These are phyloP conservation scores for Melopsittacus undulatus DNA, from an alignment of 2,797 vertebrate genomes.

Conservation along the genomic window DNA sequence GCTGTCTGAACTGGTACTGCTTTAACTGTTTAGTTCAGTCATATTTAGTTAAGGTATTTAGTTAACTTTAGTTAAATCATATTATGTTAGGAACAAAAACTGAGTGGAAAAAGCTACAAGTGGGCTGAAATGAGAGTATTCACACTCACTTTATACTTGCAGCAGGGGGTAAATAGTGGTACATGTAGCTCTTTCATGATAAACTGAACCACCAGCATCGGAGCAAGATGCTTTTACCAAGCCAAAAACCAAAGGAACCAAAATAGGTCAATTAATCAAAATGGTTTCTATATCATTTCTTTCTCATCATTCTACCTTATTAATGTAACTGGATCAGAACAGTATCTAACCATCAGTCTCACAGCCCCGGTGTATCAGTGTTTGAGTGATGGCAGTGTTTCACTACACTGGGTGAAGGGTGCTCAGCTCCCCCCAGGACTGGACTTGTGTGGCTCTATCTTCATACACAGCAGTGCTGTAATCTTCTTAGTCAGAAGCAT, in stretches of 20 bases:
- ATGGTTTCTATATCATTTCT: constrained; percentile 53
- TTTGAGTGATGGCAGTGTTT: not conserved
- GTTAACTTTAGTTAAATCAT: not conserved
- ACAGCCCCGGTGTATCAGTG: not conserved
- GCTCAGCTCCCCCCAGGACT: not conserved
- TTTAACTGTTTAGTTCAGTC: constrained; percentile 45
- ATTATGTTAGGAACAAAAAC: not conserved
- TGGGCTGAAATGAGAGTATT: not conserved
- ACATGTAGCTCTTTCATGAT: not conserved
- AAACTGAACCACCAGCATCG: not conserved
- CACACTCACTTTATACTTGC: not conserved
- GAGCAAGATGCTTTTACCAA: not conserved
- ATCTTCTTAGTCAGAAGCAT: not conserved
- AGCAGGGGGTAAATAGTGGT: not conserved
- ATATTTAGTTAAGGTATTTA: not conserved
- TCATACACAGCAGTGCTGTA: not conserved
- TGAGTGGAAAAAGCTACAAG: not conserved
- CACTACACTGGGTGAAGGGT: not conserved
- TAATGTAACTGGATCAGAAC: constrained; percentile 1
- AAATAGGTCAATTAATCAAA: constrained; percentile 61
- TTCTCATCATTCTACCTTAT: constrained; percentile 38
- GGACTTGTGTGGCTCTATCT: not conserved
- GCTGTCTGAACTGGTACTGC: not conserved
- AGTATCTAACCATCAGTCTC: not conserved
- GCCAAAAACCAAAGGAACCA: constrained; percentile 8